Evolutionary conservation across 64 coral and sea anemone genomes (phyloP), one percentile per base, ranked within the genome.

Genomic region (Stichodactyla helianthus): DNA sequence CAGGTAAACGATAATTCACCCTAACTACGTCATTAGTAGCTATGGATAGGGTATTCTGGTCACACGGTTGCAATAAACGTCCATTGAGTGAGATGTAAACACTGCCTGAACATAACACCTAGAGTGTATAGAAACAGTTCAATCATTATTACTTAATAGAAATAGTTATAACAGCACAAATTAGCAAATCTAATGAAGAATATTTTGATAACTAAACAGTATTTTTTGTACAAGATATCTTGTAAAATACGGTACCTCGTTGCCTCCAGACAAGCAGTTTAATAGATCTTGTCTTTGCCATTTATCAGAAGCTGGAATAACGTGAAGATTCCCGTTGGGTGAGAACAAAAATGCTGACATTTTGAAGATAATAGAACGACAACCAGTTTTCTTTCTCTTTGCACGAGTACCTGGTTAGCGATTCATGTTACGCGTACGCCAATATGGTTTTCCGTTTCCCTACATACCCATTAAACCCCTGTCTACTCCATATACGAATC

Each of bases 311-410:
- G 54, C 27, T 18, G 83, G 53, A 22, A 84, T 84, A 84, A 58
- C 18, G 61, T 23, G 53, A 16, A 59, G 14, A 60, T 55, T 58
- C 2, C 83, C 83, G 23, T 6, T 51, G 1, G 83, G 83, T 60
- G 85, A 55, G 52, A 82, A 91, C 79, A 91, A 71, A 61, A 91
- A 91, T 4, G 90, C 90, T 64, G 90, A 87, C 90, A 91, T 91
- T 7, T 86, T 77, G 90, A 70, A 71, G 9, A 84, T 61, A 58
- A n/a, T 0, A 84, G 23, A 59, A 62, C 4, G 50, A 54, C 35
- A 50, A 12, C 14, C 11, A 5, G 54, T 79, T 10, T 17, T 19
- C 7, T 50, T 9, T 81, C 13, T 9, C 35, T 44, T 44, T n/a
- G n/a, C 35, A 31, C 28, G 35, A 44, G 35, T 44, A 44, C 35